Evolutionary conservation across 2,113 vertebrate genomes (phyloP), one percentile per base, ranked within the genome.

Genomic region (Pardalotus punctatus): DNA sequence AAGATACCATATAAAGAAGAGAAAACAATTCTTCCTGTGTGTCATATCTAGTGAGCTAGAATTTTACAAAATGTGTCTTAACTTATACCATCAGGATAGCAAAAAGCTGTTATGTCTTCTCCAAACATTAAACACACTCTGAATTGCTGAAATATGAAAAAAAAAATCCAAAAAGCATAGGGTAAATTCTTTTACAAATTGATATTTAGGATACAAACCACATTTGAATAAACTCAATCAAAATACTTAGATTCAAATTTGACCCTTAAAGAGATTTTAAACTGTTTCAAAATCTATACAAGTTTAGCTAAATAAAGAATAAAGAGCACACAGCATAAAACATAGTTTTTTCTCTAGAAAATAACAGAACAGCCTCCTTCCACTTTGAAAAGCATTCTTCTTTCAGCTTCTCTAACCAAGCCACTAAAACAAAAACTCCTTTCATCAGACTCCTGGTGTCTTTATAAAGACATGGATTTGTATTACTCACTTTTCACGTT

Each of bases 361-460:
- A 17, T 6, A 42, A 5, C 2, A 70, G 35, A 93, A 21, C 15
- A 27, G 1, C 23, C 12, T 67, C 66, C 40, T 81, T 35, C 4
- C 11, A 5, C 13, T 48, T 31, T n/a, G 17, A 60, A 76, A 24
- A 66, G 14, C 9, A 35, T 79, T 36, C 25, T 51, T 80, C 35
- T 89, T 81, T 15, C 21, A 9, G 3, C 14, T 88, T 88, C 11
- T 4, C 2, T 31, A 4, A 12, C 36, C 21, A 47, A 67, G 3
- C 21, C 67, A 42, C 15, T 36, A n/a, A 87, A 86, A 19, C 2
- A 45, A 62, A 67, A 35, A 6, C 3, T 17, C 21, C 6, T 62
- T 12, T 16, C 0, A 0, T 53, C 27, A 47, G 24, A 36, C 5
- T 62, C 1, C 1, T 1, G 1, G 10, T 87, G 29, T 50, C 28